These are phyloP conservation scores for Stegostoma tigrinum DNA, from an alignment of 2,113 vertebrate genomes.

Conservation along the genomic window DNA sequence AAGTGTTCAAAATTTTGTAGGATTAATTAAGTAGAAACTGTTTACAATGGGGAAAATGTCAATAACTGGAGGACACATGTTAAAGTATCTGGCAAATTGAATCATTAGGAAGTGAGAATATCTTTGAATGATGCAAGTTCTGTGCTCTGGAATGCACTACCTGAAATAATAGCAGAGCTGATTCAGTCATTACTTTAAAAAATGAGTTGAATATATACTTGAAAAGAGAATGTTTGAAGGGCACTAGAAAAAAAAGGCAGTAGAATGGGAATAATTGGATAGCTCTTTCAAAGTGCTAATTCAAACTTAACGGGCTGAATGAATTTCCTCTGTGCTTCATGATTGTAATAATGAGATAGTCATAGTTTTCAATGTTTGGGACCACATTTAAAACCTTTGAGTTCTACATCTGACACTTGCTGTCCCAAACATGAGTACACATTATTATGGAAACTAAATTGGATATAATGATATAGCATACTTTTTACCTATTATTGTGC, in stretches of 20 bases:
- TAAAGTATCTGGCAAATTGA: background rate
- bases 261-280: background rate
- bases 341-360: background rate
- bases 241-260: background rate
- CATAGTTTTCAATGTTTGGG: background rate
- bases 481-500: background rate
- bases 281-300: background rate
- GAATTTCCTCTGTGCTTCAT: background rate
- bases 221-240: too few relatives aligned
- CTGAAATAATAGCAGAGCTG: background rate
- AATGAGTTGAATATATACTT: background rate
- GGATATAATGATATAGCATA: background rate
- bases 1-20: background rate
- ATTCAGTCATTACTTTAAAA: background rate
- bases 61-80: background rate
- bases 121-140: background rate
- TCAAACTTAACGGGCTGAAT: too few relatives aligned
- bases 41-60: background rate
- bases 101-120: background rate
- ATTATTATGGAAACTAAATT: background rate
- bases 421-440: too few relatives aligned
- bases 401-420: background rate
- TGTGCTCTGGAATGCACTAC: background rate
- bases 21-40: background rate
- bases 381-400: background rate